phyloP scores from a whole-genome alignment of 1,140 invertebrate genomes.

The Nephila pilipes region DNA sequence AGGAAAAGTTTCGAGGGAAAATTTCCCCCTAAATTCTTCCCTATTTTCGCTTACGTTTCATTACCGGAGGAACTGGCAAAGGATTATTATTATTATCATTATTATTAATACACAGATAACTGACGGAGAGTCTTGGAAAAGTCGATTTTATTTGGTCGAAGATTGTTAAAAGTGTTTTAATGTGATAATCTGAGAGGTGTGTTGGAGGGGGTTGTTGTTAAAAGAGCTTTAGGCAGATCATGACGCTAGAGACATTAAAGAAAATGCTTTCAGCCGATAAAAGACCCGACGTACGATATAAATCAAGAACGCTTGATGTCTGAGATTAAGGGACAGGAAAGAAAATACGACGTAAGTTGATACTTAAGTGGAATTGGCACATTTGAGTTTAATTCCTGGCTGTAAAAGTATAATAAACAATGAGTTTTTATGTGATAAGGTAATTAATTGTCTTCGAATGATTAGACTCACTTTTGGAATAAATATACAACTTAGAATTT shows the following conservation, averaged over 20 bases:
- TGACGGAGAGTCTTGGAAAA: constrained; percentile 19
- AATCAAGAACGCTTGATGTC: background rate
- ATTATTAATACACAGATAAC: constrained; percentile 38
- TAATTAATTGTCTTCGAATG: too few species aligned
- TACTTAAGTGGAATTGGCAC: background rate
- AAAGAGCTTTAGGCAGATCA: background rate
- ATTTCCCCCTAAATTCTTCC: background rate
- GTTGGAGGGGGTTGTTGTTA: background rate
- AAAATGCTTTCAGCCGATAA: constrained; percentile 7
- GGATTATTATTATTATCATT: constrained; percentile 1
- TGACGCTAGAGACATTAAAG: background rate
- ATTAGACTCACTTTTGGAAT: too few species aligned
- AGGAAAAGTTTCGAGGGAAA: background rate
- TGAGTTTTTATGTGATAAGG: too few species aligned
- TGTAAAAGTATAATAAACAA: too few species aligned
- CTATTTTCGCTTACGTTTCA: constrained; percentile 30
- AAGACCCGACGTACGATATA: background rate
- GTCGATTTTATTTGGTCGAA: constrained; percentile 35
- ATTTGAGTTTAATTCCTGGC: background rate
- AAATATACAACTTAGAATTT: too few species aligned
- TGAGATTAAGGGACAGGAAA: background rate
- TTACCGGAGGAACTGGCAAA: background rate
- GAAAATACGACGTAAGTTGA: background rate
- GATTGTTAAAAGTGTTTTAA: constrained; percentile 40
- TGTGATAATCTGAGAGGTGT: background rate